phyloP scores from a whole-genome alignment of 2,113 vertebrate genomes.

The Cardinalis cardinalis region DNA sequence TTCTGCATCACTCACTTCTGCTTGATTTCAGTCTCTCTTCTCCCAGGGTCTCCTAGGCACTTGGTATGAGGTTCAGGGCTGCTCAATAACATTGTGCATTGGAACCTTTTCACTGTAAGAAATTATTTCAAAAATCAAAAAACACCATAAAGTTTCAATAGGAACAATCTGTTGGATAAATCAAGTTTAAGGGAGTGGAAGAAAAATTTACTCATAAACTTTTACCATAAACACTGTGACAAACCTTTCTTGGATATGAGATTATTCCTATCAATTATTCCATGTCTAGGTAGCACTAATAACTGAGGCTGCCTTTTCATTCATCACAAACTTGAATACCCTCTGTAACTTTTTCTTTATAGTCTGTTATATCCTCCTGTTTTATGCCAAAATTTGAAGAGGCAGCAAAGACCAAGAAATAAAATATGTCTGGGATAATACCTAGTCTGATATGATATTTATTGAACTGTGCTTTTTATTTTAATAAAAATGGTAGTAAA shows the following conservation, averaged over 20 bases:
- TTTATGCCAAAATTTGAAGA: neutral
- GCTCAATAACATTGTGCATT: neutral
- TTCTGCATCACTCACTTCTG: neutral
- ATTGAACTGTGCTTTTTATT: neutral
- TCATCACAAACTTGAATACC: neutral
- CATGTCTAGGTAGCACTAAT: neutral
- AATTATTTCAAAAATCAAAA: neutral
- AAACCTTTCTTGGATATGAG: neutral
- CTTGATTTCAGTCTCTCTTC: neutral
- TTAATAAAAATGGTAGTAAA: neutral
- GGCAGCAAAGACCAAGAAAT: neutral
- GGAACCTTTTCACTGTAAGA: neutral
- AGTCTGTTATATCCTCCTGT: neutral
- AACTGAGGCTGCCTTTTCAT: neutral
- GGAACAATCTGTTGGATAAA: neutral
- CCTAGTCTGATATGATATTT: neutral
- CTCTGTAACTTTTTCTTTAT: neutral
- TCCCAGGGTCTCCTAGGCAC: neutral
- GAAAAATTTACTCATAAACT: neutral
- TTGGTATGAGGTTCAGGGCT: neutral
- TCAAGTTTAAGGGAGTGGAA: neutral
- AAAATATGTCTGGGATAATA: neutral
- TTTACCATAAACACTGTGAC: neutral
- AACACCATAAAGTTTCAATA: neutral
- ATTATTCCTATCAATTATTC: neutral